Evolutionary conservation across 2,797 vertebrate genomes (phyloP), one percentile per base, ranked within the genome.

Genomic region (Acipenser transmontanus): DNA sequence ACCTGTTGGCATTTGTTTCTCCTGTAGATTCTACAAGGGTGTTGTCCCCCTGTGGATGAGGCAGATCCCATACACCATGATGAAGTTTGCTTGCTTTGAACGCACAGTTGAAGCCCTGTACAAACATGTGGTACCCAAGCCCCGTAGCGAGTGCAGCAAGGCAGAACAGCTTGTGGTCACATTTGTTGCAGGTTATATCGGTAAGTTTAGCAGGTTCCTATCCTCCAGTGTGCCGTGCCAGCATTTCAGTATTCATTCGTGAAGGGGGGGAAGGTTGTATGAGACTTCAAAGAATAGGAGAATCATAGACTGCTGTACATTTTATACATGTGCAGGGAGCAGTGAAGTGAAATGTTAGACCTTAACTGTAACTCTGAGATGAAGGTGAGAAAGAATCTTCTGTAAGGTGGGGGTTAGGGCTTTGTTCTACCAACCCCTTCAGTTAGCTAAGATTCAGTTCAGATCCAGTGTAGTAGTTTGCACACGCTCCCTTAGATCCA

Each of bases 21-120:
- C 51, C 75, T 68, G 5, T 63, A 99, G 97, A 52, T 99, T 99
- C 88, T 99, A 99, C 76, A 99, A 98, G 76, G 96, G 97, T 4
- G 93, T 99, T 78, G 93, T 91, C 10, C 96, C 97, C 0, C 88
- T 99, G 9, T 99, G 97, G 96, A 99, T 99, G 97, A 96, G 97
- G 64, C 97, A 99, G 88, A 99, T 99, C 74, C 96, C 97, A 6
- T 99, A 99, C 79, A 99, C 97, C 69, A 99, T 99, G 97, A 99
- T 99, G 96, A 99, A 99, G 77, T 99, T 98, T 3, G 90, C 97
- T 76, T 99, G 97, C 87, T 99, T 99, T 66, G 97, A 99, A 82
- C 93, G 97, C 52, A 99, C 97, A 0, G 97, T 99, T 71, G 97
- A 99, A 88, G 4, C 91, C 67, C 87, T 99, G 62, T 99, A 99